A percentile compares a stretch with the other conserved stretches of the same genome.
Conservation (phyloP, 2,113 vertebrate species). For the Pollimyrus isidori region DNA sequence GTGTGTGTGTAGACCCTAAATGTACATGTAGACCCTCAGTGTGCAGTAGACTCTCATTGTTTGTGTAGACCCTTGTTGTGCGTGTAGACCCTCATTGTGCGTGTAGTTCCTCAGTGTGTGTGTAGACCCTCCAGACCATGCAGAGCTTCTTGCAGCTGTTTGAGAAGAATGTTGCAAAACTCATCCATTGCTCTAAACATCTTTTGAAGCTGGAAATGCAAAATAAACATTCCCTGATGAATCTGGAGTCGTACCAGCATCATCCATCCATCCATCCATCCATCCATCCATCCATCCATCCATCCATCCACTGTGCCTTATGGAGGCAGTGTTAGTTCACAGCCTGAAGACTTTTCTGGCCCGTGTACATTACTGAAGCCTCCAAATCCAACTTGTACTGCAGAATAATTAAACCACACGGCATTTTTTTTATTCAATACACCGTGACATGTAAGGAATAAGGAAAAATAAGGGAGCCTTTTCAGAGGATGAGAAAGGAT, state of each 20-base stretch:
- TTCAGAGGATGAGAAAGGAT: background rate
- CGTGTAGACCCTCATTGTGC: background rate
- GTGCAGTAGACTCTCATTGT: background rate
- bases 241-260: background rate
- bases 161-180: background rate
- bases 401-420: background rate
- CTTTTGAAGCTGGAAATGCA: background rate
- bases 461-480: background rate
- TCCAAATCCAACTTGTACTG: background rate
- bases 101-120: background rate
- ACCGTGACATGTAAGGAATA: background rate
- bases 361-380: background rate
- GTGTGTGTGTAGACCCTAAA: no score
- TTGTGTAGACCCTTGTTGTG: background rate
- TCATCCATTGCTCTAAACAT: background rate
- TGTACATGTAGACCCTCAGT: background rate
- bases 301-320: background rate
- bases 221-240: background rate
- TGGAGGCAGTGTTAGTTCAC: background rate
- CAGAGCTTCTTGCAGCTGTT: no score
- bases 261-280: background rate
- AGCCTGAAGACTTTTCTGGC: background rate
- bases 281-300: background rate
- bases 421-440: background rate
- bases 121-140: background rate